These are phyloP conservation scores for Lepidocyrtinus sp. DNA, from an alignment of 2,888 invertebrate species.

Conservation along the genomic window DNA sequence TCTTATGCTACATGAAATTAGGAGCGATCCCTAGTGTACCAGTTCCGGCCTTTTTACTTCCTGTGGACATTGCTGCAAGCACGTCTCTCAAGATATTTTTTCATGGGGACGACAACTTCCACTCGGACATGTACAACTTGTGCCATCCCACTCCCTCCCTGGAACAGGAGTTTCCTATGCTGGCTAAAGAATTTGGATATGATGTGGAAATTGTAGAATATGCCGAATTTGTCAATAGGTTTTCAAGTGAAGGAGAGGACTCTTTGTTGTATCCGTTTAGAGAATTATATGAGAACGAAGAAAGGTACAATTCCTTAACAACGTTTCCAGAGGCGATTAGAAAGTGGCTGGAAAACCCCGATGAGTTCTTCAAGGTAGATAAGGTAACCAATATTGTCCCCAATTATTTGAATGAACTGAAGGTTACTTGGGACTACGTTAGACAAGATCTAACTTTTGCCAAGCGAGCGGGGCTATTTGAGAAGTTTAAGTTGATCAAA, in stretches of 20 bases:
- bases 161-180: slow-evolving; percentile 43
- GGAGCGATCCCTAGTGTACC: slow-evolving; percentile 62
- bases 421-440: slow-evolving; percentile 33
- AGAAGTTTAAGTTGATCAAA: slow-evolving; percentile 24
- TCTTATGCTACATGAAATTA: slow-evolving; percentile 58
- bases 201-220: slow-evolving; percentile 47
- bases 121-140: slow-evolving; percentile 43
- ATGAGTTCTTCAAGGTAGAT: slow-evolving; percentile 32
- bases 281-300: slow-evolving; percentile 46
- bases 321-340: slow-evolving; percentile 33
- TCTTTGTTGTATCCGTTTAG: slow-evolving; percentile 43
- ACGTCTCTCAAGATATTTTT: slow-evolving; percentile 44
- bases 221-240: slow-evolving; percentile 33
- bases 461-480: slow-evolving; percentile 44
- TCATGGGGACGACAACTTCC: slow-evolving; percentile 2
- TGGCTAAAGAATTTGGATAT: slow-evolving; percentile 49
- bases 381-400: slow-evolving; percentile 47
- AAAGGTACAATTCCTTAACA: slow-evolving; percentile 25
- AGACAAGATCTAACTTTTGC: slow-evolving; percentile 41
- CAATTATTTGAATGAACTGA: slow-evolving; percentile 26
- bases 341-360: slow-evolving; percentile 47
- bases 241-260: slow-evolving; percentile 33
- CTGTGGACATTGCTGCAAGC: slow-evolving; percentile 46
- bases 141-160: slow-evolving; percentile 43
- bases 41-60: slow-evolving; percentile 38